A percentile compares a stretch with the other conserved stretches of the same genome.
phyloP scores from a whole-genome alignment of 2,888 invertebrate species.

The Terebella lapidaria region DNA sequence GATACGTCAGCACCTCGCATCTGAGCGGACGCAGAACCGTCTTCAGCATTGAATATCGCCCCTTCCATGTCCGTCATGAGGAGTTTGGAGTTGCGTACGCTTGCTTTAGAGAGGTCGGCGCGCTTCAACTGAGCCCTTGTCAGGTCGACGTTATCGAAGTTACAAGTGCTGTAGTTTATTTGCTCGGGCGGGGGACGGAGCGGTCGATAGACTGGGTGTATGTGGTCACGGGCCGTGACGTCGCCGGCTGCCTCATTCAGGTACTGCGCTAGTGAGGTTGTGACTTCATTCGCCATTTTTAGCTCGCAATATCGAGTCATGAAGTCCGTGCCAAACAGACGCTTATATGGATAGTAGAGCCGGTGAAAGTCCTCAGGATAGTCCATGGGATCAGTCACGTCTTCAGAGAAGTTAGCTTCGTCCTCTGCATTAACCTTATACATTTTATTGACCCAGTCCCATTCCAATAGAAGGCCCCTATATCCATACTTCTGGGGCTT shows the following conservation, averaged over 20 bases:
- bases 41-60: not conserved
- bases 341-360: constrained; percentile 16
- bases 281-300: not conserved
- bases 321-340: constrained; percentile 6
- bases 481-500: constrained; percentile 22
- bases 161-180: not conserved
- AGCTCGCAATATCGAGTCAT: constrained; percentile 5
- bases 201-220: constrained; percentile 13
- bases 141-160: constrained; percentile 5
- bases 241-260: constrained; percentile 1
- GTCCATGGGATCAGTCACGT: too few relatives aligned
- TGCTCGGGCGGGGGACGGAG: not conserved
- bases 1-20: not conserved
- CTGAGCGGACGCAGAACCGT: not conserved
- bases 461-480: constrained; percentile 23
- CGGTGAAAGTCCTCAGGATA: constrained; percentile 16
- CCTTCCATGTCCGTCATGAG: constrained; percentile 2
- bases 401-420: constrained; percentile 9
- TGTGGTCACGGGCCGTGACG: constrained; percentile 2
- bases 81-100: not conserved
- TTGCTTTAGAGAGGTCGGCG: not conserved
- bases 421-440: constrained; percentile 11
- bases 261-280: constrained; percentile 5
- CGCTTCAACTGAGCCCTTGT: not conserved
- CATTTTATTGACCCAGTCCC: constrained; percentile 16